These are phyloP conservation scores for Pollenia amentaria DNA, from an alignment of 2,888 invertebrate species.

Conservation along the genomic window DNA sequence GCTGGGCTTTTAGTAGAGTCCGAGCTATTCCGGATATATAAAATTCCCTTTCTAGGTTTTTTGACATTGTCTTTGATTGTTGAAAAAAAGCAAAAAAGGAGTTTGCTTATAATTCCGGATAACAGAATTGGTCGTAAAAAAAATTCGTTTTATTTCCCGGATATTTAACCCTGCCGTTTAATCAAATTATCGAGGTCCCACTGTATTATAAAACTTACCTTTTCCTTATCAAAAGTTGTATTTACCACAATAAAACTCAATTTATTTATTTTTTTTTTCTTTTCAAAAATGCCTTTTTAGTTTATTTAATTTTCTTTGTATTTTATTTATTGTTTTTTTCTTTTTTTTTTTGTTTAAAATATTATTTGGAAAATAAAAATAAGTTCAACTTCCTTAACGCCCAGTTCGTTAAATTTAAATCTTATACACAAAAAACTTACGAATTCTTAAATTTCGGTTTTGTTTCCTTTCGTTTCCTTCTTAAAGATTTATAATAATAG, in stretches of 20 bases:
- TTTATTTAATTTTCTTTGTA: conserved; percentile 59
- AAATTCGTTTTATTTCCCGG: too few species aligned
- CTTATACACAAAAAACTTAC: conserved; percentile 62
- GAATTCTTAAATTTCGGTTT: conserved; percentile 39
- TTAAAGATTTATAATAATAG: conserved; percentile 58
- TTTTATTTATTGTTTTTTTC: conserved; percentile 26
- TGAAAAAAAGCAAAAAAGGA: too few species aligned
- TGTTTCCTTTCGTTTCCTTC: conserved; percentile 60
- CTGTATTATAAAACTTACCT: conserved; percentile 18
- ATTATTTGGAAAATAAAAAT: conserved; percentile 73
- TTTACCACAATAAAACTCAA: background rate
- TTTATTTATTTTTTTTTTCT: conserved; percentile 42
- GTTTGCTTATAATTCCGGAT: too few species aligned
- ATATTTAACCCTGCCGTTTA: too few species aligned
- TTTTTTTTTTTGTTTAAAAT: conserved; percentile 60
- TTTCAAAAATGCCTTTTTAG: conserved; percentile 62
- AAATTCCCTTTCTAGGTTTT: too few species aligned
- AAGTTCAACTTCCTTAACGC: conserved; percentile 71
- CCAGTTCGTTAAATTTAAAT: conserved; percentile 63
- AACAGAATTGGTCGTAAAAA: too few species aligned
- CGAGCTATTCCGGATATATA: too few species aligned
- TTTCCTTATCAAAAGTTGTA: background rate
- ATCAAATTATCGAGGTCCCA: too few species aligned
- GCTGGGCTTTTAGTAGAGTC: too few species aligned
- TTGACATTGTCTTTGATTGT: too few species aligned